These are phyloP conservation scores for Bambusicola thoracicus DNA, from an alignment of 2,113 vertebrate genomes.

Conservation along the genomic window DNA sequence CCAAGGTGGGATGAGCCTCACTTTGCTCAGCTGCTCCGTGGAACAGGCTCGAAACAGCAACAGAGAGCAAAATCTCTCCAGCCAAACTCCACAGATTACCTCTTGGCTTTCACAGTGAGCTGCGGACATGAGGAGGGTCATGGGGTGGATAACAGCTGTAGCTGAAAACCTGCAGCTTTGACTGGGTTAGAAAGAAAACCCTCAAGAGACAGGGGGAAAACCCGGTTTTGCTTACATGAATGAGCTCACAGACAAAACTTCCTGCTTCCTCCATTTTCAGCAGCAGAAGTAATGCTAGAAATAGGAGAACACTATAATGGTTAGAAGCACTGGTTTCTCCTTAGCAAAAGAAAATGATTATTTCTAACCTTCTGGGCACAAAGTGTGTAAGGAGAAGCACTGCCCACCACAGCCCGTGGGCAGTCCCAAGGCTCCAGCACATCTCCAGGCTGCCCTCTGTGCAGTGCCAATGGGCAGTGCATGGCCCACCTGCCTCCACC, in stretches of 20 bases:
- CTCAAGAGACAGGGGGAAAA: not conserved
- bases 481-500: not conserved
- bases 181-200: not conserved
- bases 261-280: not conserved
- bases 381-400: not conserved
- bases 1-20: not conserved
- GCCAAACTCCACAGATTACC: not conserved
- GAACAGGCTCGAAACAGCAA: conserved; percentile 13
- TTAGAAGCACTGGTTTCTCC: not conserved
- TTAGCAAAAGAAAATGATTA: not conserved
- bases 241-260: not conserved
- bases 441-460: not conserved
- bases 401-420: not conserved
- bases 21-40: not conserved
- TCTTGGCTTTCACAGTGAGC: not conserved
- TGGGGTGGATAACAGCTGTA: not conserved
- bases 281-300: not conserved
- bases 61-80: not conserved
- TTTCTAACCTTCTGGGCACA: not conserved
- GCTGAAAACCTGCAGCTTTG: conserved; percentile 9
- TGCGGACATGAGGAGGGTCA: not conserved
- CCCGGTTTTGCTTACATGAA: conserved; percentile 4
- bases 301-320: not conserved
- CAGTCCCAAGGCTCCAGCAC: not conserved
- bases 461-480: accelerated